phyloP scores from a whole-genome alignment of 2,888 invertebrate genomes.

The Eupithecia subumbrata region DNA sequence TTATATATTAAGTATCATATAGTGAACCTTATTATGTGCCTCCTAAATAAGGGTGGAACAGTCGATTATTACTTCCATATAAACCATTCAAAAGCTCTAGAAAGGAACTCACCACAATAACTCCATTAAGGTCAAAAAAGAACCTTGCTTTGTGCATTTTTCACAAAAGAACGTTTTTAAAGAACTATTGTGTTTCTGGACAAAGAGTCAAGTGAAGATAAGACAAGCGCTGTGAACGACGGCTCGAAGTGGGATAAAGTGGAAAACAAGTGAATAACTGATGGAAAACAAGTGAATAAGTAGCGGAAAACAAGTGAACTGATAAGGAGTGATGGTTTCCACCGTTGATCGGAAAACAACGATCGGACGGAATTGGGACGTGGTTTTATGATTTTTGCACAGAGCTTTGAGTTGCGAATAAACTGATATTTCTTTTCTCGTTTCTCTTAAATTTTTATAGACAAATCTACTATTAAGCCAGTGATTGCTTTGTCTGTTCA shows the following conservation, averaged over 20 bases:
- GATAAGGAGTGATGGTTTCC: background rate
- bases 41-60: background rate
- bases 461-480: too few species aligned
- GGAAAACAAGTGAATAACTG: background rate
- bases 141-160: constrained; percentile 15
- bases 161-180: constrained; percentile 25
- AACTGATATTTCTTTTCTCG: background rate
- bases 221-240: constrained; percentile 1
- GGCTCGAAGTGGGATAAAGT: background rate
- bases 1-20: too few species aligned
- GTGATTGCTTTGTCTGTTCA: background rate
- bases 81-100: background rate
- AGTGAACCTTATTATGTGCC: too few species aligned
- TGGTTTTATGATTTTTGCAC: background rate
- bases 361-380: background rate
- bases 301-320: background rate
- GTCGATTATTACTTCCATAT: background rate
- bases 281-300: background rate
- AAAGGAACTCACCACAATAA: background rate
- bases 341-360: background rate
- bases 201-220: background rate
- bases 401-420: background rate
- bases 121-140: background rate
- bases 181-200: constrained; percentile 27
- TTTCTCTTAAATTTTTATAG: background rate